These are phyloP conservation scores for Drosophila merina DNA, from an alignment of 2,888 invertebrate genomes.

Conservation along the genomic window DNA sequence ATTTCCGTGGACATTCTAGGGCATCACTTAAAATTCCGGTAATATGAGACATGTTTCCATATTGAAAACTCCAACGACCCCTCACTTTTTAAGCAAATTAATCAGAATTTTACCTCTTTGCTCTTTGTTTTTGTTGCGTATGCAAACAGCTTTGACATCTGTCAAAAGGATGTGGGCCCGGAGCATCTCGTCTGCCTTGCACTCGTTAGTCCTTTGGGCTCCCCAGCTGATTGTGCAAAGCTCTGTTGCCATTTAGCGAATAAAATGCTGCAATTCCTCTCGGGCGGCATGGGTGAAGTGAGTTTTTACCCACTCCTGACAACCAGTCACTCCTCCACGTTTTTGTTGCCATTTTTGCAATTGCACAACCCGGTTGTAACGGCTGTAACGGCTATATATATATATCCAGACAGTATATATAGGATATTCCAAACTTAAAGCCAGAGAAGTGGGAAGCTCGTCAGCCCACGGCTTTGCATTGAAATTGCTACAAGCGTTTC, in stretches of 20 bases:
- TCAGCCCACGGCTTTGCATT: slow-evolving; percentile 47
- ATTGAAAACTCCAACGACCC: background rate
- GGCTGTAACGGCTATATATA: slow-evolving; percentile 1
- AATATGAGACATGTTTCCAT: background rate
- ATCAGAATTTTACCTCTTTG: slow-evolving; percentile 16
- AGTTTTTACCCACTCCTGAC: slow-evolving; percentile 17
- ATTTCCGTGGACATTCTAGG: background rate
- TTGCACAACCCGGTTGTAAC: slow-evolving; percentile 35
- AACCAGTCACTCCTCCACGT: slow-evolving; percentile 4
- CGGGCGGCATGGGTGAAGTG: background rate
- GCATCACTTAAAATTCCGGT: background rate
- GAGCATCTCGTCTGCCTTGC: background rate
- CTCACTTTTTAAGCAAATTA: background rate
- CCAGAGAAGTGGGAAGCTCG: slow-evolving; percentile 14
- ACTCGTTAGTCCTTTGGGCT: slow-evolving; percentile 7
- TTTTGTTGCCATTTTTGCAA: slow-evolving; percentile 13
- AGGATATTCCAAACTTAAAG: background rate
- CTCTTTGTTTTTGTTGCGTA: background rate
- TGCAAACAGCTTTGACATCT: slow-evolving; percentile 28
- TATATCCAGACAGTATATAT: background rate
- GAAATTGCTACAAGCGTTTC: slow-evolving; percentile 32
- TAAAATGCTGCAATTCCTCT: slow-evolving; percentile 47
- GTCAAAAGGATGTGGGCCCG: slow-evolving; percentile 5
- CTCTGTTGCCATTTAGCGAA: slow-evolving; percentile 43
- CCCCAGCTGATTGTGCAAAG: slow-evolving; percentile 54